Percentiles rank a stretch among this genome's conserved stretches.
Conservation (phyloP, 2,113 vertebrate species). For the Pogonocichla stellata region DNA sequence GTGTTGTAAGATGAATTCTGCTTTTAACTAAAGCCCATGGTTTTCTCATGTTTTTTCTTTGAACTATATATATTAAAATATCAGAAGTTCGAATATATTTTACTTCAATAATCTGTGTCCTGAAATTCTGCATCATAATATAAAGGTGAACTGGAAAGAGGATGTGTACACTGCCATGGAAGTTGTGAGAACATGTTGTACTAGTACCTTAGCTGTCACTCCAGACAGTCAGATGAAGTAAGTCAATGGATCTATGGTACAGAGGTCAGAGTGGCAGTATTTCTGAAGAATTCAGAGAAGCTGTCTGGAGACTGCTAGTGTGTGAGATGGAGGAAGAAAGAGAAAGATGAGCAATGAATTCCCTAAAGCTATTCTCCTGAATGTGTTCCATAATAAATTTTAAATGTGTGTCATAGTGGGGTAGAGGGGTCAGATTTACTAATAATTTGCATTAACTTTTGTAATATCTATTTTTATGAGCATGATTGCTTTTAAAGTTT, state of each 20-base stretch:
- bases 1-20: neutral
- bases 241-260: constrained; percentile 63
- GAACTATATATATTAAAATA: neutral
- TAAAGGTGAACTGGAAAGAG: constrained; percentile 33
- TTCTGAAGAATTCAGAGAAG: constrained; percentile 69
- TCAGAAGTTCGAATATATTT: neutral
- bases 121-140: constrained; percentile 51
- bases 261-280: constrained; percentile 62
- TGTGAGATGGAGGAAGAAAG: constrained; percentile 56
- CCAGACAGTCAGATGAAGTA: constrained; percentile 66
- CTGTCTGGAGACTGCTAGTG: constrained; percentile 65
- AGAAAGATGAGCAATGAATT: constrained; percentile 61
- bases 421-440: constrained; percentile 49
- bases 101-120: neutral
- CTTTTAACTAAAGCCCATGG: neutral
- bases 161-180: constrained; percentile 38
- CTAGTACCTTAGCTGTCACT: constrained; percentile 67
- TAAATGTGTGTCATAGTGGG: constrained; percentile 39
- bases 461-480: constrained; percentile 39
- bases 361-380: constrained; percentile 58
- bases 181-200: constrained; percentile 66
- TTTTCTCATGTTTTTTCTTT: neutral
- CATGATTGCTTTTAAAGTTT: neutral
- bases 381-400: constrained; percentile 57
- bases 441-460: constrained; percentile 64